Base-by-base conservation (phyloP, 2,797 vertebrate genomes). In the Sparidentex hasta region DNA sequence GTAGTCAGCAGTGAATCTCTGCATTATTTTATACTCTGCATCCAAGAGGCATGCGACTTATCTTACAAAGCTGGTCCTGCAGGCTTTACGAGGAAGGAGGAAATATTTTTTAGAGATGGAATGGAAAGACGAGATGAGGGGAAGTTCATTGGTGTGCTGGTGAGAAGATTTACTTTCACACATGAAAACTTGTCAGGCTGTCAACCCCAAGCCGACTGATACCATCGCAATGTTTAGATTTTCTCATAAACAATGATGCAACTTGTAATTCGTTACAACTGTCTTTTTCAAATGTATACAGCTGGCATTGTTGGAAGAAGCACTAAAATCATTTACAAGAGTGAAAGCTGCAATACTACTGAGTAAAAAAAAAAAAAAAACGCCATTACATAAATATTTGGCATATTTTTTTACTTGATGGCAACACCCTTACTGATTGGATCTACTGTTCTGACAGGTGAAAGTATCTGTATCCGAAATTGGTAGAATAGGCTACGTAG, bases 51-150 rank as follows among this genome's bases (percentile, higher is more conserved):
- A 38, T 33, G 38, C 7, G 1, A 9, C 8, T 11, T 38, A 11
- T 11, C 38, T 11, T 38, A 8, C 11, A 23, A 13, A 54, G 46
- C 78, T 44, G 13, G 81, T 80, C 76, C 27, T 54, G 27, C 47
- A 25, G 16, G 20, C 0, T 58, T 12, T 63, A 46, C 2, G 0
- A 9, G 51, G 25, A 66, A 65, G 0, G 23, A 43, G 50, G 9
- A 44, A 14, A 16, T 9, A 2, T 25, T 23, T 1, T 6, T 5
- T 1, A 25, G 14, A 21, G n/a, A 23, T 52, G 29, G 20, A 23
- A 48, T 27, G 38, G 2, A 41, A 11, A 16, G 33, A 21, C 21
- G 25, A 58, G 20, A 59, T 38, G 5, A 13, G 4, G 16, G 18
- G 23, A 29, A 27, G 17, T 2, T 43, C 14, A 23, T 23, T 41